Conservation (phyloP, 2,888 invertebrate genomes). For the Erebia palarica region DNA sequence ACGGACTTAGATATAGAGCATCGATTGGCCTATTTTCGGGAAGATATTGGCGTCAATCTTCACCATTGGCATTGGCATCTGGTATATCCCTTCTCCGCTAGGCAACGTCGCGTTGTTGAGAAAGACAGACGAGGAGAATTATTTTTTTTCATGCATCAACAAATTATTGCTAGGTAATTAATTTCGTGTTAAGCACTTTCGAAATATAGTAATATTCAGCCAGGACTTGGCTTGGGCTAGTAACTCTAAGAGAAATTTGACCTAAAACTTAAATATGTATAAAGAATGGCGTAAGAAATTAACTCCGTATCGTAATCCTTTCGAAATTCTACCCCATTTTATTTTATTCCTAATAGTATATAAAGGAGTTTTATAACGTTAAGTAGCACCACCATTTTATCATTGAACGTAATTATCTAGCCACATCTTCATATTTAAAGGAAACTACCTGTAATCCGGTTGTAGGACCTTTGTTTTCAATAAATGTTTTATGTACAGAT, state of each 20-base stretch:
- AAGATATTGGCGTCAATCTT: conserved; percentile 90
- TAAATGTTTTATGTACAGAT: conserved; percentile 65
- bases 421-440: no score
- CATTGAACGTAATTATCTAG: no score
- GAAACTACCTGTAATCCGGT: no score
- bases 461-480: no score
- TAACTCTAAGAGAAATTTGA: neutral
- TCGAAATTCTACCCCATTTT: no score
- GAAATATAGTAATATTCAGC: neutral
- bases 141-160: conserved; percentile 90
- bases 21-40: conserved; percentile 90
- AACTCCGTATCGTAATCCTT: no score
- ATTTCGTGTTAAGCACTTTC: neutral
- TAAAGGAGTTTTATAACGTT: no score
- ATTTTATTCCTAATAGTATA: no score
- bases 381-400: no score
- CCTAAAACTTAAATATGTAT: neutral
- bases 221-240: neutral
- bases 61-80: conserved; percentile 94
- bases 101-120: conserved; percentile 81
- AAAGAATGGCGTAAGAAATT: no score
- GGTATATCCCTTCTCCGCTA: conserved; percentile 86
- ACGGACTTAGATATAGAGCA: conserved; percentile 91
- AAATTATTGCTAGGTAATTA: conserved; percentile 70
- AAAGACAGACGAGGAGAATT: conserved; percentile 91